These are phyloP conservation scores for Notarius quadriscutis DNA, from an alignment of 2,113 vertebrate species.

Conservation along the genomic window DNA sequence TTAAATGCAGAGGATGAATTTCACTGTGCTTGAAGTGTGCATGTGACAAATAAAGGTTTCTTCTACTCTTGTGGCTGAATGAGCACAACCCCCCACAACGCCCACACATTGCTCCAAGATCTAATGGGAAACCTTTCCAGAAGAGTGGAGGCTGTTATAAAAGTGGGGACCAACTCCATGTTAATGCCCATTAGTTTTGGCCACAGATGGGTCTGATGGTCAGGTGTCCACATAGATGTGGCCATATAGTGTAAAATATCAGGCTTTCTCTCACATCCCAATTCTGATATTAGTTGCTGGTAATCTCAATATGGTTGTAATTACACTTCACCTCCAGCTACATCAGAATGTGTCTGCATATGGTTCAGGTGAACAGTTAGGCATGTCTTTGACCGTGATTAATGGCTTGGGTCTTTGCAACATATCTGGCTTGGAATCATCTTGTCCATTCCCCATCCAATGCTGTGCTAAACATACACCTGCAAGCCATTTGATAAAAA, in stretches of 20 bases:
- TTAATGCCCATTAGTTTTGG: neutral
- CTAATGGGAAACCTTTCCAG: neutral
- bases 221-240: neutral
- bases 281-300: neutral
- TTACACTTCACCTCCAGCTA: constrained; percentile 21
- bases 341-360: neutral
- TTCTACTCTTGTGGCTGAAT: neutral
- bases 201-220: neutral
- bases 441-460: constrained; percentile 4
- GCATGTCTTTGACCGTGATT: constrained; percentile 43
- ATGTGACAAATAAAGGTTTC: no score
- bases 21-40: no score
- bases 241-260: neutral
- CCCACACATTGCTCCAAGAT: neutral
- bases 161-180: neutral
- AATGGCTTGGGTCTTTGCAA: constrained; percentile 43
- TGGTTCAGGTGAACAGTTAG: constrained; percentile 38
- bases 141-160: neutral
- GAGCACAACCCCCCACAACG: neutral
- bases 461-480: constrained; percentile 38
- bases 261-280: neutral
- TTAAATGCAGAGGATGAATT: no score
- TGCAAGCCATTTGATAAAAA: constrained; percentile 46
- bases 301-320: constrained; percentile 35
- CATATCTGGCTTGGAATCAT: constrained; percentile 46